Evolutionary conservation across 2,113 vertebrate genomes (phyloP), one percentile per base, ranked within the genome.

Genomic region (Entosphenus tridentatus): DNA sequence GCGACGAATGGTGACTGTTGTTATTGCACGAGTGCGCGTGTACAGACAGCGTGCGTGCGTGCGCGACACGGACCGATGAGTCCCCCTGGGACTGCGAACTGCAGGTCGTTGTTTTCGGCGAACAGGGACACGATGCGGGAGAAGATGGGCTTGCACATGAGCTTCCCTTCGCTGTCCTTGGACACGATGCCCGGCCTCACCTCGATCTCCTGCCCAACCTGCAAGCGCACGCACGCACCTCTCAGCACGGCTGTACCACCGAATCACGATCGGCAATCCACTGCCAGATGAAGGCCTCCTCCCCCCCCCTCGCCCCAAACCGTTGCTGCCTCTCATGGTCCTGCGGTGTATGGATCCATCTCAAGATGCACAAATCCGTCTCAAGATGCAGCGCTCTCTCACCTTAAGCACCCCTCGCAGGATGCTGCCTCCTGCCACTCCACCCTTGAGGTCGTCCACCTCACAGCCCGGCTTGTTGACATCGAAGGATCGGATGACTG

Each of bases 141-240:
- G 77, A 96, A 98, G 73, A 98, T 98, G 71, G 93, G 93, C 75
- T 98, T 98, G 79, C 93, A 98, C 93, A 96, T 98, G 67, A 98
- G 86, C 74, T 96, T 98, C 71, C 93, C 93, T 75, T 98, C 92
- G 39, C 91, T 87, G 79, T 98, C 93, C 78, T 98, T 98, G 73
- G 93, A 98, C 72, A 98, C 93, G 58, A 98, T 98, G 55, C 92
- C 92, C 11, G 93, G 92, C 55, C 93, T 82, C 68, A 98, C 93
- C 77, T 98, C 93, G 58, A 98, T 79, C 80, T 98, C 93, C 75
- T 98, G 93, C 62, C 92, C 92, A 75, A 98, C 91, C 93, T 98
- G 67, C 72, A 73, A 72, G 74, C 12, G 39, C 39, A 39, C 39
- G 39, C 6, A 39, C 39, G 39, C 39, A 39, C 39, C 39, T 39